Percentiles rank a stretch among this genome's conserved stretches.
Evolutionary conservation across 2,797 vertebrate species (phyloP).

Genomic region (Tenualosa ilisha): DNA sequence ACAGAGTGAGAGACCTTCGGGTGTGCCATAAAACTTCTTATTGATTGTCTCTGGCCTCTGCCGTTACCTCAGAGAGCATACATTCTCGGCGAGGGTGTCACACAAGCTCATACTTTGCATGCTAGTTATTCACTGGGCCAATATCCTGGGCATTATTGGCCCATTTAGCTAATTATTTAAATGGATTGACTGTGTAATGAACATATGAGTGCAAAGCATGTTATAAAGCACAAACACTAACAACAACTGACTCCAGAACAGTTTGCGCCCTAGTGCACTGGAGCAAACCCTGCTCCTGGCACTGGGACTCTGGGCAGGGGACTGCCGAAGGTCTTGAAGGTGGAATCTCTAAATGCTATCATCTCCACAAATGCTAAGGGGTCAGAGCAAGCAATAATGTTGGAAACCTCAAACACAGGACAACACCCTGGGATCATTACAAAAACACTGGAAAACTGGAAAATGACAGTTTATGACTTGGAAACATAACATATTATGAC

Average conservation of each 20-base stretch:
- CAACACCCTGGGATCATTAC: neutral
- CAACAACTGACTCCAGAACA: constrained; percentile 17
- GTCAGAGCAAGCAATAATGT: neutral
- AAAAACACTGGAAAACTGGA: neutral
- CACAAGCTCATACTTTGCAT: constrained; percentile 22
- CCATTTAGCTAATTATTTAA: constrained; percentile 40
- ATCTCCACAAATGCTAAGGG: neutral
- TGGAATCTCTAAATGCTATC: neutral
- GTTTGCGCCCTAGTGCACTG: neutral
- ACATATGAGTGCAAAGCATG: constrained; percentile 7
- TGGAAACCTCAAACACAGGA: neutral
- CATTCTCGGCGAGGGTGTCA: neutral
- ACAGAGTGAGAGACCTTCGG: constrained; percentile 28
- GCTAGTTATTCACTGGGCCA: constrained; percentile 11
- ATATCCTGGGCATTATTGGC: constrained; percentile 30
- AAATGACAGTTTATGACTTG: neutral
- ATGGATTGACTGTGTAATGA: constrained; percentile 26
- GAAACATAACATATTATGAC: neutral
- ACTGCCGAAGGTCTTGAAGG: neutral
- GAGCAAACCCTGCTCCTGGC: neutral
- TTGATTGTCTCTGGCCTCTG: constrained; percentile 28
- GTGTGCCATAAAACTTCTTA: constrained; percentile 27
- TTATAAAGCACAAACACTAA: neutral
- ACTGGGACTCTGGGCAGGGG: neutral
- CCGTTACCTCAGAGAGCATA: neutral